Conservation (phyloP, 1,140 invertebrate genomes). For the Druon quercuslanigerum region DNA sequence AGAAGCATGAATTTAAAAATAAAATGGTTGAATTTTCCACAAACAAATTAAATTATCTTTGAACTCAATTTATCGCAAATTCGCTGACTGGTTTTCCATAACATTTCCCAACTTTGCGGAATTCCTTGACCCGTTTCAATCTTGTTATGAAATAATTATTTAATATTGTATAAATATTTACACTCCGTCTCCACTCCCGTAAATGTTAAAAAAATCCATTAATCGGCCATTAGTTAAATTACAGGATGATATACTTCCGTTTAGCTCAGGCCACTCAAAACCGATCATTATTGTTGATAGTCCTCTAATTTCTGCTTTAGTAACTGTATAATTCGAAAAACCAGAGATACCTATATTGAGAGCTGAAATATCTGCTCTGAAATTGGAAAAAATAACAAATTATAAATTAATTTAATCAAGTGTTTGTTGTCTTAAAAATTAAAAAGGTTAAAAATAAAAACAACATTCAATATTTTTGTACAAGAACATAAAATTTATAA, state of each 20-base stretch:
- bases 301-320: conserved; percentile 33
- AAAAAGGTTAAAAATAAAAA: background rate
- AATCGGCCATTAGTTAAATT: conserved; percentile 6
- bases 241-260: conserved; percentile 28
- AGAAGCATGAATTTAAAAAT: no score
- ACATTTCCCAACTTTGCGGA: no score
- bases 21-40: no score
- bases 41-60: no score
- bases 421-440: no score
- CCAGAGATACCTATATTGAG: conserved; percentile 17
- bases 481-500: conserved; percentile 6
- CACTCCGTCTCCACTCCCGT: conserved; percentile 40
- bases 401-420: background rate
- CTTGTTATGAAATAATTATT: background rate
- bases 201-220: conserved; percentile 31
- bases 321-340: conserved; percentile 40
- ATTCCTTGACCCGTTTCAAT: no score
- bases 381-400: background rate
- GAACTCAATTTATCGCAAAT: no score
- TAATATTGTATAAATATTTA: background rate
- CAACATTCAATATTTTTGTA: background rate
- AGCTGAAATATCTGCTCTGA: background rate
- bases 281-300: conserved; percentile 36
- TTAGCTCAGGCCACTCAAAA: conserved; percentile 35
- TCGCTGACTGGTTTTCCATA: no score